Conservation (phyloP, 2,888 invertebrate genomes). For the Hipparchia semele region DNA sequence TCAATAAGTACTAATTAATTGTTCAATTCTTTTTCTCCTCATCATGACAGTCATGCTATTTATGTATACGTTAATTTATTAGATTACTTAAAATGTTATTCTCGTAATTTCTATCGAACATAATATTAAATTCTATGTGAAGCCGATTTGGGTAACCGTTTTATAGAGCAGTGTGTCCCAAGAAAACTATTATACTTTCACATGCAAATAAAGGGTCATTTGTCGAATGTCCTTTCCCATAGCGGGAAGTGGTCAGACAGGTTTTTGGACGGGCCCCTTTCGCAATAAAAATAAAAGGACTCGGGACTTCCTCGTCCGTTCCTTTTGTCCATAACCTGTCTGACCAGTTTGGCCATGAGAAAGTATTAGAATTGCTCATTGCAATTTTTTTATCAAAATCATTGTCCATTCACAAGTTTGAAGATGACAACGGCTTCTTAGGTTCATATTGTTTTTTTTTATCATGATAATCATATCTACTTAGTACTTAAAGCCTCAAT, state of each 20-base stretch:
- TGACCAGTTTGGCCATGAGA: conserved; percentile 67
- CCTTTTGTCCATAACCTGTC: conserved; percentile 77
- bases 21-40: too few species aligned
- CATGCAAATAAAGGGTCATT: conserved; percentile 76
- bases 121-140: too few species aligned
- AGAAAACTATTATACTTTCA: conserved; percentile 29
- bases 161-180: conserved; percentile 47
- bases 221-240: conserved; percentile 68
- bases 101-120: background rate
- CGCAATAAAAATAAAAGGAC: conserved; percentile 51
- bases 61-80: too few species aligned
- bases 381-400: background rate
- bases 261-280: conserved; percentile 71
- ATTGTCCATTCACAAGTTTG: conserved; percentile 4
- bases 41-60: too few species aligned
- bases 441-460: background rate
- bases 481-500: too few species aligned
- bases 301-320: conserved; percentile 56
- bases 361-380: conserved; percentile 35
- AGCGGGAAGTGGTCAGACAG: conserved; percentile 68
- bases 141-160: background rate
- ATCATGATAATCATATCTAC: background rate
- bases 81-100: background rate
- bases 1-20: too few species aligned
- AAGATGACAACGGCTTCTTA: background rate